These are phyloP conservation scores for Metallyticus violacea DNA, from an alignment of 2,888 invertebrate species.

Conservation along the genomic window DNA sequence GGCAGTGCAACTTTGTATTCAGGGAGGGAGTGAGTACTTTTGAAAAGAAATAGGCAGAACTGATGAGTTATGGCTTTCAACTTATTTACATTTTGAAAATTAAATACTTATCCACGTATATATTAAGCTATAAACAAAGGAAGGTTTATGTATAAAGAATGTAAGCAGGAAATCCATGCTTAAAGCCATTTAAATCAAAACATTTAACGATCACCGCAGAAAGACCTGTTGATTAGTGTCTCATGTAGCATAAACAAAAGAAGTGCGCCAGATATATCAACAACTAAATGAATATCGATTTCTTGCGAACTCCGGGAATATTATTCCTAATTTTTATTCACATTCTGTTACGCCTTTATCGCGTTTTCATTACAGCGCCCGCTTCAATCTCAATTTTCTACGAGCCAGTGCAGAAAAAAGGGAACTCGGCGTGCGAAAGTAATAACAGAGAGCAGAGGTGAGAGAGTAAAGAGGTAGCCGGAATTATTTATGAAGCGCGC, in stretches of 20 bases:
- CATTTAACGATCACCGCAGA: no score
- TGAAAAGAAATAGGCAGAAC: no score
- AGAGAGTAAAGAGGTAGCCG: not conserved
- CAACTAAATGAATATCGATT: not conserved
- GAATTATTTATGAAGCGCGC: not conserved
- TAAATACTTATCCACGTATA: no score
- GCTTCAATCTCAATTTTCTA: not conserved
- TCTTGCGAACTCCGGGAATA: not conserved
- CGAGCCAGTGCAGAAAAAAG: not conserved
- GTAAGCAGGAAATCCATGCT: no score
- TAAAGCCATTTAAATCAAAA: no score
- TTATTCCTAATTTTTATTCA: not conserved
- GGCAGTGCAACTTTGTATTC: no score
- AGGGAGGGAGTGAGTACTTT: no score
- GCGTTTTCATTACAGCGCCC: not conserved
- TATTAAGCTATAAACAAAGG: no score
- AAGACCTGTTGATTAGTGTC: no score
- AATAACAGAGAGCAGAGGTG: not conserved
- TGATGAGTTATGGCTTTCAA: no score
- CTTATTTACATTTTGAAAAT: no score
- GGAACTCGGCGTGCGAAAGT: not conserved
- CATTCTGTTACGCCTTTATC: not conserved
- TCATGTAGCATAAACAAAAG: not conserved
- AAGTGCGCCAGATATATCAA: not conserved
- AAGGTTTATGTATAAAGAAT: no score